A percentile compares a stretch with the other conserved stretches of the same genome.
These are phyloP conservation scores for Pseudocheirus occidentalis DNA, from an alignment of 2,797 vertebrate species.

Conservation along the genomic window DNA sequence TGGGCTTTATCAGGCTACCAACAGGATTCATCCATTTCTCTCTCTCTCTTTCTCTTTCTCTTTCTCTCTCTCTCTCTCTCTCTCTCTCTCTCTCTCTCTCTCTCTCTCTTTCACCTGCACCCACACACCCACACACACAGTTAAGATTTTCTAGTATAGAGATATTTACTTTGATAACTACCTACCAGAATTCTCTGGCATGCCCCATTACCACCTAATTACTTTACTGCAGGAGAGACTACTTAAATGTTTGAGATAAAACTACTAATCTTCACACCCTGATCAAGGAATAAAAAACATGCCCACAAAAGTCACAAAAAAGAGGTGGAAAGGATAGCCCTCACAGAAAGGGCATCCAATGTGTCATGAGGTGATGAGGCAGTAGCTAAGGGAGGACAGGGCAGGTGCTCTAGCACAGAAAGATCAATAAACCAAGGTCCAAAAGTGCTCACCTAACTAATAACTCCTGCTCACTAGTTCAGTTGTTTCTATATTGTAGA, in stretches of 20 bases:
- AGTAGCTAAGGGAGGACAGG: background rate
- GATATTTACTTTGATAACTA: background rate
- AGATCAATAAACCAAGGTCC: background rate
- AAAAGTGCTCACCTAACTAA: background rate
- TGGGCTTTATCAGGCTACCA: background rate
- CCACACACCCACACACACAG: too few species aligned
- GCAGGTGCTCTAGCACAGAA: background rate
- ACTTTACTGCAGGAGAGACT: background rate
- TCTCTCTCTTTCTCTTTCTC: too few species aligned
- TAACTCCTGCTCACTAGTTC: background rate
- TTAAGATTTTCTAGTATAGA: background rate
- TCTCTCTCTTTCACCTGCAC: too few species aligned
- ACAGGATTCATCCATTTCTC: background rate
- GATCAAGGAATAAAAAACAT: background rate
- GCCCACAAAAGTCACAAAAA: background rate
- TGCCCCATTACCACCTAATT: background rate
- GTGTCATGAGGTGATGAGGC: background rate
- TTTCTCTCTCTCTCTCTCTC: too few species aligned
- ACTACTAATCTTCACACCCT: background rate
- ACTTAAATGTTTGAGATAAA: background rate
- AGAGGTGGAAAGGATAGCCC: background rate
- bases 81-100: too few species aligned
- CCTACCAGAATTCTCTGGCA: background rate
- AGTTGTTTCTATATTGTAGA: background rate
- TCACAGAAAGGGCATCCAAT: background rate